phyloP scores from a whole-genome alignment of 30 jellyfish, hydroid and myxozoan genomes.

The Aurelia coerulea region DNA sequence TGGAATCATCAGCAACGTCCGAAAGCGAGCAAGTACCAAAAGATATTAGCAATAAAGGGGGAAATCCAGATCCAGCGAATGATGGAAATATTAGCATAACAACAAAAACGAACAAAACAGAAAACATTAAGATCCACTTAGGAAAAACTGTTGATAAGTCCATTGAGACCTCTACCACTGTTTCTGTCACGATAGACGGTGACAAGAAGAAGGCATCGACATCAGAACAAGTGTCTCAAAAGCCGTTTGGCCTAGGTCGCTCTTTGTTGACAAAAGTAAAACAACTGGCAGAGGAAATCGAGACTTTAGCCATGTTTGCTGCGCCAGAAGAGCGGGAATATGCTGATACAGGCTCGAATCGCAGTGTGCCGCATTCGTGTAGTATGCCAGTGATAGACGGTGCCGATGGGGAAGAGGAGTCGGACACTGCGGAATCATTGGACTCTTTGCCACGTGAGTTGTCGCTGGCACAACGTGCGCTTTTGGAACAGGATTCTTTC shows the following conservation, averaged over 20 bases:
- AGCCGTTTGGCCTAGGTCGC: constrained; percentile 61
- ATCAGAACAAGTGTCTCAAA: constrained; percentile 28
- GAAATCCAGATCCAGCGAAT: background rate
- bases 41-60: background rate
- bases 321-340: constrained; percentile 37
- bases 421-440: constrained; percentile 13
- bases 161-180: constrained; percentile 91
- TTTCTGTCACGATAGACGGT: constrained; percentile 76
- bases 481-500: constrained; percentile 70
- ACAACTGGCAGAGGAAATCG: constrained; percentile 93
- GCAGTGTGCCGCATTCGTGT: constrained; percentile 60
- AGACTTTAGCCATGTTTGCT: constrained; percentile 69
- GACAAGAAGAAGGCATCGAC: constrained; percentile 44
- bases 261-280: constrained; percentile 81
- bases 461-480: constrained; percentile 19
- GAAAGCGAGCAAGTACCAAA: background rate
- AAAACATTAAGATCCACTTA: constrained; percentile 83
- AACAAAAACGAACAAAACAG: constrained; percentile 77
- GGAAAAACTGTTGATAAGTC: constrained; percentile 92
- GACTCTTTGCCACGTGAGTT: constrained; percentile 13
- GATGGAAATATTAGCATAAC: constrained; percentile 76
- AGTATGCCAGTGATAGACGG: constrained; percentile 46
- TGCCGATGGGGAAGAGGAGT: background rate
- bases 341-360: constrained; percentile 41
- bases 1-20: background rate